Base-by-base conservation (phyloP, 2,888 invertebrate species). In the Sthenelais limicola region DNA sequence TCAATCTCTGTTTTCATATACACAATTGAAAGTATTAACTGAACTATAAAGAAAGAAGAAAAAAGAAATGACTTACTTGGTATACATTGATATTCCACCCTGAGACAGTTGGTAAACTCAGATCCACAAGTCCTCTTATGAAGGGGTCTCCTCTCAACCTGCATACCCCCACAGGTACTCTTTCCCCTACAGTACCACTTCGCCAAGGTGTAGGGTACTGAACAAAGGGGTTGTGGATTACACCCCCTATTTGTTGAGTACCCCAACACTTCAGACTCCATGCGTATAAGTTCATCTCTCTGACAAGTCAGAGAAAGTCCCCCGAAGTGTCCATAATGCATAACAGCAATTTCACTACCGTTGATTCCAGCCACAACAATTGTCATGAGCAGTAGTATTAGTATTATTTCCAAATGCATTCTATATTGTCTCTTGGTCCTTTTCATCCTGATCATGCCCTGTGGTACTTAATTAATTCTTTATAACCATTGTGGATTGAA, bases 141-240 rank as follows among this genome's bases (percentile, higher is more conserved):
- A 15, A 77, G 74, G 1, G 77, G 77, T 2, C 77, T 18, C 28
- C 77, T 35, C 49, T 77, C 77, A 9, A 77, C 75, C 67, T 69
- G 77, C 73, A 77, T 76, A n/a, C 77, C 77, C 4, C 56, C 35
- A 51, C 77, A 77, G 7, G 72, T 68, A 52, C 74, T 76, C 54
- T 68, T 75, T 0, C 77, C 77, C 30, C 77, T 47, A 43, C 77
- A 77, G 75, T 76, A 77, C 77, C 77, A 77, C 73, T 71, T 75
- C 52, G 74, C 74, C 52, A 73, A 68, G 24, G 74, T 73, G 68
- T 77, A 77, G 33, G 74, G 74, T 38, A 77, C 77, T 9, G 74
- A 69, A 26, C 77, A 77, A 68, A 71, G 49, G 32, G 72, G 70
- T 26, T 38, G 43, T 9, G 77, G 77, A 1, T 69, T 33, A 33